Conservation (phyloP, 2,888 invertebrate genomes). For the Spisula solida region DNA sequence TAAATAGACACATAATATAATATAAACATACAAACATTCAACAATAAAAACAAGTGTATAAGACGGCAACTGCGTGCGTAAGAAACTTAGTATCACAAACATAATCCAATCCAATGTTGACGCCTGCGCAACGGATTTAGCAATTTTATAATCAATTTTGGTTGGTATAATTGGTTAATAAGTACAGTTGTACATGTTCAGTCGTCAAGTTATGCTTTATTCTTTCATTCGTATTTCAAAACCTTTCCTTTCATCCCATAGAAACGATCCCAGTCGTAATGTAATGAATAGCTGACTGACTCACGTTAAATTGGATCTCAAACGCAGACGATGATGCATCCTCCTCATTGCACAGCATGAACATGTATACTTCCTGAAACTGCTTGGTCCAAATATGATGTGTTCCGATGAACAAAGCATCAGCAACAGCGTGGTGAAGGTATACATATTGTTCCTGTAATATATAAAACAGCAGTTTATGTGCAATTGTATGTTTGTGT, state of each 20-base stretch:
- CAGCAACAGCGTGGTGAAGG: constrained; percentile 56
- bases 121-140: background rate
- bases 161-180: background rate
- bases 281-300: background rate
- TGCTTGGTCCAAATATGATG: constrained; percentile 43
- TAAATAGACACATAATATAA: background rate
- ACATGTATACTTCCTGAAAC: constrained; percentile 36
- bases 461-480: background rate
- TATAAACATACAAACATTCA: background rate
- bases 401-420: constrained; percentile 50
- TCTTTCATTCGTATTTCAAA: too few species aligned
- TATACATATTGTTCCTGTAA: constrained; percentile 59
- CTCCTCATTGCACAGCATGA: background rate
- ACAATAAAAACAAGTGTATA: too few species aligned
- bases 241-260: background rate
- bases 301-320: constrained; percentile 48
- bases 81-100: background rate
- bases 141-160: background rate
- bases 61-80: background rate
- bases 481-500: too few species aligned
- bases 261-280: background rate
- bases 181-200: background rate
- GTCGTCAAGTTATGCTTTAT: background rate
- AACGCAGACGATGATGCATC: background rate
- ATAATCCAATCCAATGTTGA: background rate